Base-by-base conservation (phyloP, 2,113 vertebrate genomes). In the Podilymbus podiceps region DNA sequence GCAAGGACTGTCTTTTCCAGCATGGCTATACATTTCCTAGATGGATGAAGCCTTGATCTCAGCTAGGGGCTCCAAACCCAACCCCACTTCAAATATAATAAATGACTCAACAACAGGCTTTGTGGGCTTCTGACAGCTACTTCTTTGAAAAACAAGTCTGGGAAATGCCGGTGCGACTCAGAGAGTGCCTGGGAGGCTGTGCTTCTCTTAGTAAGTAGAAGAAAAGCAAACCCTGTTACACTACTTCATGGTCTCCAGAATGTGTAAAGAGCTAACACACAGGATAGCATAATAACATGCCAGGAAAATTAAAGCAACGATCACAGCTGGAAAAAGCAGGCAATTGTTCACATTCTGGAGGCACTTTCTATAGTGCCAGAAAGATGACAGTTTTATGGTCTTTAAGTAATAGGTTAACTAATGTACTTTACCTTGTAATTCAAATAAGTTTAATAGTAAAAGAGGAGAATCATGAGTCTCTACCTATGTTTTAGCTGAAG, bases 281-380 rank as follows among this genome's bases (percentile, higher is more conserved):
- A 89, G 38, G 72, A 73, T 74, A 91, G 55, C 62, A 71, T 77
- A 97, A 94, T 66, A 80, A 85, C 52, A 60, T 69, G 59, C 19
- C 82, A 90, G 46, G 52, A 93, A 97, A 98, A 97, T 86, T 96
- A 96, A 96, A 91, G 53, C n/a, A 83, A n/a, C 88, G 66, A 93
- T 91, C 90, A 95, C 88, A 98, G 55, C 69, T 95, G 67, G 84
- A 96, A 95, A 96, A 95, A 86, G 44, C 44, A 94, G 83, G 67
- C 4, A 8, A 92, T 97, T 95, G 87, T 97, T 95, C 93, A 81
- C 60, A 93, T 96, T 98, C 66, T 66, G 59, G 31, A 71, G 58
- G 12, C 89, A 68, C 42, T 95, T 95, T 94, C 92, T 96, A 58
- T 35, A 90, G 75, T 80, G 68, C 87, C 93, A 95, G 83, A 96